Evolutionary conservation across 2,797 vertebrate genomes (phyloP), one percentile per base, ranked within the genome.

Genomic region (Halcyon chelicuti): DNA sequence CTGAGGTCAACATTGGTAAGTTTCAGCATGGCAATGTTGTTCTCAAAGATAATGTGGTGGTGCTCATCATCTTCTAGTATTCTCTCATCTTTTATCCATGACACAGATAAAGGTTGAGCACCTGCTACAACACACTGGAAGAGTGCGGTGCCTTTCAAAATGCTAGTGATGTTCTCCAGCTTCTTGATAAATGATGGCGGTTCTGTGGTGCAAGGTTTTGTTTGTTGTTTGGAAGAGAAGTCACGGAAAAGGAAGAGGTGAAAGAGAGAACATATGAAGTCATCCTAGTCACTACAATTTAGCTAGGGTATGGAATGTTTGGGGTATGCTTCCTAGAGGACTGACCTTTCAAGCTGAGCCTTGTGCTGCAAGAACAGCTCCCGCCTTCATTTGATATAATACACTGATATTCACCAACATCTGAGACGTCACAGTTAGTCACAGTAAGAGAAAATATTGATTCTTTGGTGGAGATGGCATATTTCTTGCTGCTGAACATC

Each of bases 51-150:
- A 92, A 98, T 98, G 75, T 97, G 98, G 92, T 99, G 98, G 54
- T 99, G 98, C 87, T 98, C 97, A 94, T 99, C 99, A 5, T 99
- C 98, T 83, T 99, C 97, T 87, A 99, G 98, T 97, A 99, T 99
- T 96, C 98, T 98, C 88, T 99, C 99, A 94, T 99, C 99, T 98
- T 99, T 99, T 90, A 99, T 98, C 99, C 99, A 99, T 67, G 98
- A 98, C 37, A 99, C 97, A 77, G 98, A 98, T 82, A 99, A 97
- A 39, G 99, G 99, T 28, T 98, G 98, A 71, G 99, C 99, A 4
- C 99, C 99, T 51, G 92, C 96, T 92, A 99, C 93, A 0, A 97
- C 42, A 28, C 99, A 99, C 93, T 99, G 98, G 96, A 99, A 99
- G 81, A 98, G 96, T 40, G 99, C 98, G 20, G 97, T 96, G 81